Percentiles rank a stretch among this genome's conserved stretches.
Evolutionary conservation across 2,797 vertebrate genomes (phyloP).

Genomic region (Clamator glandarius): DNA sequence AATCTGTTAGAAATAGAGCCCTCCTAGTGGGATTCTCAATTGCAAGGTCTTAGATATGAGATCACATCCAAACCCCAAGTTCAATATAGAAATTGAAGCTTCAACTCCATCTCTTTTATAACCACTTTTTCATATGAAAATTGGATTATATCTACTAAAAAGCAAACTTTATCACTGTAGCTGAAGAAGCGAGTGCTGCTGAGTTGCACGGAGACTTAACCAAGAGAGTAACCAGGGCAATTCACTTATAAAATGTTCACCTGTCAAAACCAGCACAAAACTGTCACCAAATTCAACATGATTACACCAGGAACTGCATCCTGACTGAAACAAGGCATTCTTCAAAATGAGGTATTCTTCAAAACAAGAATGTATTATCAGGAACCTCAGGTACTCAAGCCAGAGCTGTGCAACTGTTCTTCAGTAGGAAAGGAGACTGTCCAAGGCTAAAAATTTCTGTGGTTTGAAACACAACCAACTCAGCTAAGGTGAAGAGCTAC

Average conservation of each 20-base stretch:
- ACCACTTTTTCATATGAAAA: not conserved
- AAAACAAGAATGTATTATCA: too few relatives aligned
- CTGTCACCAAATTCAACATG: not conserved
- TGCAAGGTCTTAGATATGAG: not conserved
- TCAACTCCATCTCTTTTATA: not conserved
- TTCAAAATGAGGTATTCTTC: too few relatives aligned
- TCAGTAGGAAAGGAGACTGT: too few relatives aligned
- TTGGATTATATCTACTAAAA: not conserved
- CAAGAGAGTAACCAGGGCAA: not conserved
- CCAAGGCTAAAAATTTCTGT: too few relatives aligned
- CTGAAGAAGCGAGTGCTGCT: not conserved
- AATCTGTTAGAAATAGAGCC: not conserved
- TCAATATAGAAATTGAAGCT: not conserved
- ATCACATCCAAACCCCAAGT: not conserved
- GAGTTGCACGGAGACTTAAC: not conserved
- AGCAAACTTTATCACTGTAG: not conserved
- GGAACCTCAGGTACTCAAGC: too few relatives aligned
- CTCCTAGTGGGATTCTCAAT: not conserved
- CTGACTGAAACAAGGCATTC: not conserved
- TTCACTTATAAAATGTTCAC: not conserved
- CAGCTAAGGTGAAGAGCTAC: too few relatives aligned
- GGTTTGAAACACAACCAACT: too few relatives aligned
- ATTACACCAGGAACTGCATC: not conserved
- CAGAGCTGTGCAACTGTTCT: too few relatives aligned
- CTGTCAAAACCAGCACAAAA: not conserved